Percentiles rank a stretch among this genome's conserved stretches.
phyloP scores from a whole-genome alignment of 1,140 invertebrate genomes.

The roundworm (Caenorhabditis elegans) region DNA sequence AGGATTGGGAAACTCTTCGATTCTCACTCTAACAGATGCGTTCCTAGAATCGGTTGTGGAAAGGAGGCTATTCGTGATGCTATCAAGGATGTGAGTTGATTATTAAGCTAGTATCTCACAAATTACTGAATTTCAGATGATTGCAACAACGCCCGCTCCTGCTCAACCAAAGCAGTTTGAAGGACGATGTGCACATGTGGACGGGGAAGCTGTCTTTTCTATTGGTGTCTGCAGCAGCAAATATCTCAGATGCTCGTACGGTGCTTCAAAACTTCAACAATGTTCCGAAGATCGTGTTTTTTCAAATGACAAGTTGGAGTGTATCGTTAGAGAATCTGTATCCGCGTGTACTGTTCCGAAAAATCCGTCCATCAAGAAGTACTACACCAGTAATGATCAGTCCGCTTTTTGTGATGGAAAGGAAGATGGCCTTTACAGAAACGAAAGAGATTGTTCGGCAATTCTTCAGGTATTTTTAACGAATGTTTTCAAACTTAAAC shows the following conservation, averaged over 20 bases:
- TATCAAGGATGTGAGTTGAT: conserved; percentile 1
- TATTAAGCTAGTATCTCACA: no score
- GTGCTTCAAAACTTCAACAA: neutral
- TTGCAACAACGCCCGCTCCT: neutral
- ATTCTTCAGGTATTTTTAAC: conserved; percentile 20
- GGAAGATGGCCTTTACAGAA: neutral
- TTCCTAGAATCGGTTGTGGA: neutral
- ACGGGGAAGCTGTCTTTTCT: neutral
- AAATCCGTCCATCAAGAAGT: neutral
- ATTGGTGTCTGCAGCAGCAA: neutral
- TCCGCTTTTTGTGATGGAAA: neutral
- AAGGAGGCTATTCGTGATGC: conserved; percentile 14
- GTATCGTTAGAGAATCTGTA: neutral
- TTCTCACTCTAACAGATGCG: neutral
- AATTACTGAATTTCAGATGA: neutral
- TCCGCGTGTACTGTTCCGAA: neutral
- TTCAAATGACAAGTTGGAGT: neutral
- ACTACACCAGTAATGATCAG: neutral
- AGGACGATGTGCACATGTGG: neutral
- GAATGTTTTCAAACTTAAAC: no score
- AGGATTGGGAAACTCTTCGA: neutral
- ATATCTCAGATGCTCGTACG: neutral
- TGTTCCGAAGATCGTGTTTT: neutral
- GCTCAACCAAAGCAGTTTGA: neutral
- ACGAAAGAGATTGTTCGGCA: neutral